A percentile compares a stretch with the other conserved stretches of the same genome.
Conservation (phyloP, 2,888 invertebrate species). For the Alviniconcha strummeri region DNA sequence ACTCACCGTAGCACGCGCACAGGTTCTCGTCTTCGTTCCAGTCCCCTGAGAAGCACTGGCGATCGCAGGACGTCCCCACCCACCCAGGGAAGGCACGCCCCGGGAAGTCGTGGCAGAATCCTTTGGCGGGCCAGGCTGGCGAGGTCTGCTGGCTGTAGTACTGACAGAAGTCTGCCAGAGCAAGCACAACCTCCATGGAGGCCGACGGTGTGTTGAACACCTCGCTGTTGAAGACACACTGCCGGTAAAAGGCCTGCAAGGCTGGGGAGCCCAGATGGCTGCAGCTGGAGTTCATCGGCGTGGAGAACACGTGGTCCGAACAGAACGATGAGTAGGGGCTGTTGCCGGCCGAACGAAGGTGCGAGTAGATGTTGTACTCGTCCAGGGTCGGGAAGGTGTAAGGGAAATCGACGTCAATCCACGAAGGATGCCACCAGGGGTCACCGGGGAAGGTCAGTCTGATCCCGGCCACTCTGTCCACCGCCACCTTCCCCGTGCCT, state of each 20-base stretch:
- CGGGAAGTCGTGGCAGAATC: constrained; percentile 33
- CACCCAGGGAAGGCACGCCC: constrained; percentile 25
- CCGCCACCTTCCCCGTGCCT: constrained; percentile 39
- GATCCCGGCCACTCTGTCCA: constrained; percentile 42
- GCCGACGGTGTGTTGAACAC: constrained; percentile 11
- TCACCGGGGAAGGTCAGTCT: constrained; percentile 35
- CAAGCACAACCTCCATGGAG: constrained; percentile 39
- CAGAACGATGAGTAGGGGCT: constrained; percentile 19
- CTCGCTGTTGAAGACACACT: constrained; percentile 39
- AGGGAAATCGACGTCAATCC: constrained; percentile 44
- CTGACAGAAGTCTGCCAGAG: constrained; percentile 35
- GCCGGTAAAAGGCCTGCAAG: constrained; percentile 16
- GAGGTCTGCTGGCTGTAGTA: constrained; percentile 19
- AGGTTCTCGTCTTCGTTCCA: constrained; percentile 28
- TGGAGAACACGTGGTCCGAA: not conserved
- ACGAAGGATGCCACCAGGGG: constrained; percentile 48
- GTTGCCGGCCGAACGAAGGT: not conserved
- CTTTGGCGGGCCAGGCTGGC: constrained; percentile 37
- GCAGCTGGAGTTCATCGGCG: constrained; percentile 35
- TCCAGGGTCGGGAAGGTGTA: constrained; percentile 40
- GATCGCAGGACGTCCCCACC: constrained; percentile 43
- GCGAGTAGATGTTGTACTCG: constrained; percentile 23
- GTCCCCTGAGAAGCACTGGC: constrained; percentile 45
- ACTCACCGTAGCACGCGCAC: constrained; percentile 52
- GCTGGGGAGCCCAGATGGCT: constrained; percentile 33